Base-by-base conservation (phyloP, 2,888 invertebrate species). In the Xestia ashworthii region DNA sequence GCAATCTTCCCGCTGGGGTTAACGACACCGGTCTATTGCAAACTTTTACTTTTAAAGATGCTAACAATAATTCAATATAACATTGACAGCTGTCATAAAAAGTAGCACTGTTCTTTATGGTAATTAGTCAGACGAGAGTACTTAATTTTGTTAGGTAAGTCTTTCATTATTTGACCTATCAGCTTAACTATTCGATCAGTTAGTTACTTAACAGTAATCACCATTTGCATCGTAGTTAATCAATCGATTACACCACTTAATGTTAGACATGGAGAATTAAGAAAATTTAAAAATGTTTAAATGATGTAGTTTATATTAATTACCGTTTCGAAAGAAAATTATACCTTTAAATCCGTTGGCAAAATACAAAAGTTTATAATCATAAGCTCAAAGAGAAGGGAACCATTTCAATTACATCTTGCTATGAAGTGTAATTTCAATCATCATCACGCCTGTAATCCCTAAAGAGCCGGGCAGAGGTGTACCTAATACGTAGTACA, bases 11-110 rank as follows among this genome's bases (percentile, higher is more conserved):
- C 32, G 14, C 14, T 60, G n/a, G 71, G 88, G 83, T 88, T 88
- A 86, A 82, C 55, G 88, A 84, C 90, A 76, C 72, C 62, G 55
- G 70, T 48, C 72, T 80, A 72, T 82, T 85, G 81, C 84, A 87
- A 48, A 88, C 90, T 91, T 90, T 91, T 91, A 90, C 90, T 89
- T 90, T 87, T 75, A 64, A 68, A 75, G 79, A 87, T 87, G 70
- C 78, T 72, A 65, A 80, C 65, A 78, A 81, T 68, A 65, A 41
- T 22, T 46, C 38, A 53, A 68, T 80, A 55, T 25, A 73, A 44
- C 48, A 48, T 0, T 46, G 69, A 25, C 60, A 58, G 41, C n/a
- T 8, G 11, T 50, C 32, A 14, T 9, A 67, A 22, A 11, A 41
- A 32, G 12, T n/a, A 48, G n/a, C 14, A 6, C 14, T 48, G 16